phyloP scores from a whole-genome alignment of 2,797 vertebrate species.

The Siniperca obscura region DNA sequence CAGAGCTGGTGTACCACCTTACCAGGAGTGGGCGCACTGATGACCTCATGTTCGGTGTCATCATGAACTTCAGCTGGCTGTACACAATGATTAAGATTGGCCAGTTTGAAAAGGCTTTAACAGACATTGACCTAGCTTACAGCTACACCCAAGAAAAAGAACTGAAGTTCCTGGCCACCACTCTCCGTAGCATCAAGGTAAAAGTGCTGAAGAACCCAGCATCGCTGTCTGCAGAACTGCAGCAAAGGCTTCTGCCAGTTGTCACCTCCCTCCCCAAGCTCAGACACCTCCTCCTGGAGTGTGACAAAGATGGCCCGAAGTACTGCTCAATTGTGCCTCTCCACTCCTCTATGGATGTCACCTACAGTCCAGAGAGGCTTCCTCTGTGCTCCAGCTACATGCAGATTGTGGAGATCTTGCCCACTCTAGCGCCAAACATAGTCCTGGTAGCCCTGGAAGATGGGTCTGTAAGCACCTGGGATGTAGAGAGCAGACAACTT shows the following conservation, averaged over 20 bases:
- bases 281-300: constrained; percentile 96
- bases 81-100: constrained; percentile 99
- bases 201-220: constrained; percentile 95
- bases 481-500: constrained; percentile 94
- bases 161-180: constrained; percentile 95
- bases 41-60: constrained; percentile 96
- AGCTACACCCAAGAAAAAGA: constrained; percentile 96
- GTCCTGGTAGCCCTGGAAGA: constrained; percentile 96
- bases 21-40: constrained; percentile 94
- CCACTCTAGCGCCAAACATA: constrained; percentile 93
- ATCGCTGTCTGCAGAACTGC: constrained; percentile 95
- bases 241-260: constrained; percentile 97
- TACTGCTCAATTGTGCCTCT: constrained; percentile 99
- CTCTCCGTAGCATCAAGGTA: constrained; percentile 93
- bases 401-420: constrained; percentile 96
- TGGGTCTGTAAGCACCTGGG: constrained; percentile 98
- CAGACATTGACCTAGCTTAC: constrained; percentile 96
- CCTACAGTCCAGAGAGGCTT: constrained; percentile 96
- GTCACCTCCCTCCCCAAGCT: constrained; percentile 97
- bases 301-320: constrained; percentile 98
- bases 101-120: constrained; percentile 95
- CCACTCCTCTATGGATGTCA: constrained; percentile 98
- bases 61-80: constrained; percentile 99
- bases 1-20: constrained; percentile 94
- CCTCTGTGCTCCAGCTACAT: constrained; percentile 94